These are phyloP conservation scores for Eupsittula cactorum DNA, from an alignment of 2,113 vertebrate species.

Conservation along the genomic window DNA sequence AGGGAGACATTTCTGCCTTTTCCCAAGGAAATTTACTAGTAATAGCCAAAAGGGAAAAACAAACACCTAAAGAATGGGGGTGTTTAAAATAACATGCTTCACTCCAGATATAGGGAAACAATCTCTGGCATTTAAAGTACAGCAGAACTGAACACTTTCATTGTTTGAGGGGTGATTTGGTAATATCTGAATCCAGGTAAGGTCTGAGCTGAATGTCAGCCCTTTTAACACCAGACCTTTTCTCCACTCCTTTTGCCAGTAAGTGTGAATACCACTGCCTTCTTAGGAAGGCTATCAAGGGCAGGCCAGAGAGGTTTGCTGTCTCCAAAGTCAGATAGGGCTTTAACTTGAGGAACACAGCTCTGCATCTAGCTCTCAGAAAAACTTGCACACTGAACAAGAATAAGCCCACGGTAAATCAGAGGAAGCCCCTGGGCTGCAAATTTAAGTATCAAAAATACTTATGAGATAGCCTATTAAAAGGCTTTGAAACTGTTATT, in stretches of 20 bases:
- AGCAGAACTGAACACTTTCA: not conserved
- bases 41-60: not conserved
- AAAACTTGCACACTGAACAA: not conserved
- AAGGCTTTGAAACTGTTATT: not conserved
- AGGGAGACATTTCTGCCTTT: not conserved
- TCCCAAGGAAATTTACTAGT: not conserved
- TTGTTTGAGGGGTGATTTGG: not conserved
- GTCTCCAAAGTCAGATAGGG: not conserved
- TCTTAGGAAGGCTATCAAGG: not conserved
- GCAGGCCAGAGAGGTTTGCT: not conserved
- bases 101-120: not conserved
- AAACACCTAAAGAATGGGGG: not conserved
- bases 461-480: not conserved
- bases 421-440: not conserved
- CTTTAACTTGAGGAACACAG: not conserved
- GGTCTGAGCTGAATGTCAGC: not conserved
- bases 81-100: not conserved
- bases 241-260: not conserved
- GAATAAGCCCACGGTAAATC: not conserved
- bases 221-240: not conserved
- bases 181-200: not conserved
- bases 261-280: not conserved
- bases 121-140: not conserved
- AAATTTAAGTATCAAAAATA: not conserved
- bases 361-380: not conserved